A percentile compares a stretch with the other conserved stretches of the same genome.
Evolutionary conservation across 2,113 vertebrate species (phyloP).

Genomic region (Melospiza melodia): DNA sequence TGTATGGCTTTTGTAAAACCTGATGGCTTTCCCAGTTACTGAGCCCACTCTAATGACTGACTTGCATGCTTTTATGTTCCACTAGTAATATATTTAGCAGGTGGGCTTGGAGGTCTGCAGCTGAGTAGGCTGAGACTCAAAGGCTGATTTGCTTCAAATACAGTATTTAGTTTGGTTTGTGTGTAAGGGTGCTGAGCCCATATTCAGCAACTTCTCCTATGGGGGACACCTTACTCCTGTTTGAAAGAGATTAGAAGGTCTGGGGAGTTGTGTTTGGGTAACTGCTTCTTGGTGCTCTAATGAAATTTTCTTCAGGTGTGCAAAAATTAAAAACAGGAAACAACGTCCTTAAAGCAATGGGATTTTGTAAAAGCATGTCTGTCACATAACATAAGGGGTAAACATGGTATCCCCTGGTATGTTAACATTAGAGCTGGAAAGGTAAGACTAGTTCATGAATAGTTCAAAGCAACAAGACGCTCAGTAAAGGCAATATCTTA

Average conservation of each 20-base stretch:
- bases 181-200: not conserved
- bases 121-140: constrained; percentile 14
- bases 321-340: not conserved
- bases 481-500: not conserved
- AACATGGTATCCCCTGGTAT: not conserved
- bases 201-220: not conserved
- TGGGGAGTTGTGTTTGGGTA: not conserved
- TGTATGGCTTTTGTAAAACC: constrained; percentile 47
- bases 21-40: constrained; percentile 63
- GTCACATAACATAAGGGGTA: not conserved
- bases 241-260: not conserved
- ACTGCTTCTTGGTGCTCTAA: not conserved
- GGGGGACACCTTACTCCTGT: not conserved
- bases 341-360: not conserved
- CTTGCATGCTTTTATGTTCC: constrained; percentile 49
- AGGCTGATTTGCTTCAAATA: constrained; percentile 25
- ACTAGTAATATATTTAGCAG: constrained; percentile 56
- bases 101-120: constrained; percentile 38
- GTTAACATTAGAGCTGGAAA: not conserved
- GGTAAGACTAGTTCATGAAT: constrained; percentile 14
- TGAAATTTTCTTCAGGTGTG: constrained; percentile 11
- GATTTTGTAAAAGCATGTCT: not conserved
- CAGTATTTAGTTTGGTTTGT: not conserved
- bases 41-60: constrained; percentile 34
- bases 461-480: constrained; percentile 1